Percentiles rank a stretch among this genome's conserved stretches.
Conservation (phyloP, 2,113 vertebrate species). For the Calyptommatus sinebrachiatus region DNA sequence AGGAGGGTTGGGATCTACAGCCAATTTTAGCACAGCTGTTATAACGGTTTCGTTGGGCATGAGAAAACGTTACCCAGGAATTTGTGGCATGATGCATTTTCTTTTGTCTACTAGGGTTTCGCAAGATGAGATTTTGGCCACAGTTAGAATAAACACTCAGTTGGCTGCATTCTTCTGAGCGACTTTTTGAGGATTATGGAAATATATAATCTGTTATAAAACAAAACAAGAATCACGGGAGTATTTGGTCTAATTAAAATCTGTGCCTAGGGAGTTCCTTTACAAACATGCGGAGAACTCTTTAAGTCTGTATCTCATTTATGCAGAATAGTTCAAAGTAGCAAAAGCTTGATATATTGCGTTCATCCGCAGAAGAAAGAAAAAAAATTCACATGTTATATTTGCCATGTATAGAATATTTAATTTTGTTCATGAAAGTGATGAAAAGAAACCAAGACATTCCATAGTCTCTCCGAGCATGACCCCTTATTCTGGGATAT, state of each 20-base stretch:
- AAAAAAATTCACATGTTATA: neutral
- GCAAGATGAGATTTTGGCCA: neutral
- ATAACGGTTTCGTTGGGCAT: neutral
- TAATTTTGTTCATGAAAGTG: neutral
- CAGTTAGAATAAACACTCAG: neutral
- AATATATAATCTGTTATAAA: neutral
- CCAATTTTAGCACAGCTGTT: neutral
- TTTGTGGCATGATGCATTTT: neutral
- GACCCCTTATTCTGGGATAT: neutral
- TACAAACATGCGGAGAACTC: neutral
- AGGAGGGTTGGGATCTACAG: neutral
- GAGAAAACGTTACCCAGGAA: neutral
- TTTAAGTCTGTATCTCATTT: neutral
- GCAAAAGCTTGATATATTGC: too few species aligned
- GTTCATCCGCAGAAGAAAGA: too few species aligned
- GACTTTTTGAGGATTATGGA: neutral
- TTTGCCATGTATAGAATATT: neutral
- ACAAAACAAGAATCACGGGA: neutral
- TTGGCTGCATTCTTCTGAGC: neutral
- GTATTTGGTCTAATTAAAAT: neutral
- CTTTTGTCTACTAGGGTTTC: neutral
- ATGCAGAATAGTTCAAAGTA: neutral
- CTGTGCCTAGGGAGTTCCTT: rapidly evolving
- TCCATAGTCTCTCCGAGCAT: too few species aligned
- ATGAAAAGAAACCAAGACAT: neutral